phyloP scores from a whole-genome alignment of 1,140 invertebrate species.

The Heliconius hewitsoni region DNA sequence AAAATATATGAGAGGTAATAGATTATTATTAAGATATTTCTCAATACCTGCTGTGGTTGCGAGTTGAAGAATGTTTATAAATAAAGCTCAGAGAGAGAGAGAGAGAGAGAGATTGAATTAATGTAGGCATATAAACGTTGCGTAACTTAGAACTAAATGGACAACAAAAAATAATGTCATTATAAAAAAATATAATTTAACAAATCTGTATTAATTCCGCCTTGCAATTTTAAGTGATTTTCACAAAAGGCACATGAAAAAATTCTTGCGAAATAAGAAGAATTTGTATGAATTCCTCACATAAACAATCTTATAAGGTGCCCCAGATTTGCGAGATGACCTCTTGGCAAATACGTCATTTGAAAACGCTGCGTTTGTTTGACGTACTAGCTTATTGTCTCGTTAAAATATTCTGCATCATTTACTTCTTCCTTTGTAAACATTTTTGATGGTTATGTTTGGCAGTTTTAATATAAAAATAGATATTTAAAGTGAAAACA shows the following conservation, averaged over 20 bases:
- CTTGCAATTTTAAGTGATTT: no score
- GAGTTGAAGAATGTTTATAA: no score
- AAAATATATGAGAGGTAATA: neutral
- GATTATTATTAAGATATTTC: neutral
- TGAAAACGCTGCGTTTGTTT: constrained; percentile 11
- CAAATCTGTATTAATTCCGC: neutral
- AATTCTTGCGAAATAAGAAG: constrained; percentile 1
- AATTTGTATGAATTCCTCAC: constrained; percentile 41
- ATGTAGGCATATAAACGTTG: no score
- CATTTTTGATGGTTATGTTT: neutral
- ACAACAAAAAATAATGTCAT: no score
- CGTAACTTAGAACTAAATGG: no score
- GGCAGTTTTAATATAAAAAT: no score
- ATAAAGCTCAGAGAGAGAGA: no score
- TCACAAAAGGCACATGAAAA: no score
- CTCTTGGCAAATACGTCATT: constrained; percentile 16
- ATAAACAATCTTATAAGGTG: constrained; percentile 44
- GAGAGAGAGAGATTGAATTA: no score
- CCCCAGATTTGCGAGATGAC: constrained; percentile 41
- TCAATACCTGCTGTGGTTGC: no score
- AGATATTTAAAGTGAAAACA: no score
- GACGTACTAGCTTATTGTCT: constrained; percentile 26
- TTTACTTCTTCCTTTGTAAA: neutral
- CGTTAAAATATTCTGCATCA: constrained; percentile 31
- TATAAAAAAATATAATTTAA: no score